A percentile compares a stretch with the other conserved stretches of the same genome.
These are phyloP conservation scores for Chromoteleia sp. DNA, from an alignment of 2,888 invertebrate genomes.

Conservation along the genomic window DNA sequence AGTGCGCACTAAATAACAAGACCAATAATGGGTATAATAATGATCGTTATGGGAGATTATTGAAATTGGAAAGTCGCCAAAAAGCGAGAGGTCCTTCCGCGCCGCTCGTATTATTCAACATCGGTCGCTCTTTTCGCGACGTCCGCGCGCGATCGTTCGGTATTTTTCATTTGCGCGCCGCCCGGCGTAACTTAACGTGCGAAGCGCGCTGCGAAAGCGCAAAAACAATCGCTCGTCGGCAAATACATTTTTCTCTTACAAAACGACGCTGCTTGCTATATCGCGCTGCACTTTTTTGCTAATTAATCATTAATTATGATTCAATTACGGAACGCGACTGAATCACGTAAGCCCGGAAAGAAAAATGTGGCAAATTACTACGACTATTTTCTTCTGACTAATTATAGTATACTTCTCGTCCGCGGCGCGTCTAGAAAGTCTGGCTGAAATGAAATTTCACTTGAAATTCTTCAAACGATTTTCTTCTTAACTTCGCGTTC, in stretches of 20 bases:
- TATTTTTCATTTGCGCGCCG: slow-evolving; percentile 39
- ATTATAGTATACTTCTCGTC: too few relatives aligned
- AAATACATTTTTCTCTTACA: slow-evolving; percentile 26
- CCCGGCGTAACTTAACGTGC: slow-evolving; percentile 1
- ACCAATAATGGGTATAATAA: slow-evolving; percentile 80
- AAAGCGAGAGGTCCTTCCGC: slow-evolving; percentile 51
- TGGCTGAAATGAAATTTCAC: too few relatives aligned
- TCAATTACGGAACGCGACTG: too few relatives aligned
- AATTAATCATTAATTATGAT: too few relatives aligned
- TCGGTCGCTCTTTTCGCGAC: slow-evolving; percentile 21
- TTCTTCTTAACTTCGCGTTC: too few relatives aligned
- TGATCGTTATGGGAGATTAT: slow-evolving; percentile 79
- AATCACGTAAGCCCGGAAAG: too few relatives aligned
- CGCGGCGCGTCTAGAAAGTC: too few relatives aligned
- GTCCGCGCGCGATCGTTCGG: slow-evolving; percentile 34
- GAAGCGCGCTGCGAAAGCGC: slow-evolving; percentile 34
- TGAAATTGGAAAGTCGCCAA: slow-evolving; percentile 81
- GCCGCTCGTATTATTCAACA: slow-evolving; percentile 47
- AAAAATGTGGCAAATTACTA: too few relatives aligned
- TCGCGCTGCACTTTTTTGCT: background rate
- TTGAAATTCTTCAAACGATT: too few relatives aligned
- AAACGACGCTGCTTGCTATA: too few relatives aligned
- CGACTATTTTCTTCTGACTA: too few relatives aligned
- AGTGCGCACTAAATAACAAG: slow-evolving; percentile 78
- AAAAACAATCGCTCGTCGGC: slow-evolving; percentile 36